Base-by-base conservation (phyloP, 2,888 invertebrate genomes). In the Congeria kusceri region DNA sequence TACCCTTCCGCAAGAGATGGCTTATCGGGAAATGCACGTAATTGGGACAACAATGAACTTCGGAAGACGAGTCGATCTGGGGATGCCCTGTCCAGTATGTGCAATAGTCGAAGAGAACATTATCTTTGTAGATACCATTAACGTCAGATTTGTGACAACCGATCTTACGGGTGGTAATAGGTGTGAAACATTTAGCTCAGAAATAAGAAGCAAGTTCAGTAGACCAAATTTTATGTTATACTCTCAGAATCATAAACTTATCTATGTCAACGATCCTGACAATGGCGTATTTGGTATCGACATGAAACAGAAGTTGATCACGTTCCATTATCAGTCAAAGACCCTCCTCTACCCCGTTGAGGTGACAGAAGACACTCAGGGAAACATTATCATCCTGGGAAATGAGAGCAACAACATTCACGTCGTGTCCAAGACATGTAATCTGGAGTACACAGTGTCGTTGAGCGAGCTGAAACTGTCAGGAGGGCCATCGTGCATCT, bases 361-460 rank as follows among this genome's bases (percentile, higher is more conserved):
- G 44, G 23, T 63, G 39, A n/a, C 46, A 20, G 63, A 39, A 39
- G 46, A 27, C 23, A 46, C 20, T 29, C 4, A 29, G n/a, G 32
- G 18, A 20, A 23, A 61, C 39, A 61, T 29, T 18, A 29, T 39
- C 28, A 61, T 61, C 23, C 61, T 61, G n/a, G 61, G 39, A 39
- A 61, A 53, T 25, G 53, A 53, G 25, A 53, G 53, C 25, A 53
- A 53, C 20, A 53, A 53, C 25, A 53, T 53, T 15, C 53, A 53
- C 25, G 53, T 53, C 25, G 25, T 53, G 20, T 53, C 53, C 53
- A 23, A 23, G 53, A 18, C 20, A 20, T 20, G 53, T 53, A 25
- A 18, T 9, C 25, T 53, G 1, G 25, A 53, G 53, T 53, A 53
- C 25, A 20, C 11, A 1, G 25, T 53, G 25, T 23, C 23, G 4